Conservation (phyloP, 1,140 invertebrate species). For the Vanessa tameamea region DNA sequence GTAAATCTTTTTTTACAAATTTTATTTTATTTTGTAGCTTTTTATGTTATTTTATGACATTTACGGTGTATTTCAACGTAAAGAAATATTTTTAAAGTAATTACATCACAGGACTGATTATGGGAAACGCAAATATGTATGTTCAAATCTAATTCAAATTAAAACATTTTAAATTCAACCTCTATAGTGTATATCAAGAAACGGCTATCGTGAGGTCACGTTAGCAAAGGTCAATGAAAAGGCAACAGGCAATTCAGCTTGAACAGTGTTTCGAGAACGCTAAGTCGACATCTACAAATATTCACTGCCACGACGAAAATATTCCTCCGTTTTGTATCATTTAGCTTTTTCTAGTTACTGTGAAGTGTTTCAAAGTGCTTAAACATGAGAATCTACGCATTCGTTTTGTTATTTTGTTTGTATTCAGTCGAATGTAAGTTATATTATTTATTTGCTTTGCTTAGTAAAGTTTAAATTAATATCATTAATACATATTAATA, state of each 20-base stretch:
- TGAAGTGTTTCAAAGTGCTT: conserved; percentile 21
- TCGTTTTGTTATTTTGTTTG: conserved; percentile 57
- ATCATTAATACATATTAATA: no score
- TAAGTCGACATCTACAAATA: conserved; percentile 37
- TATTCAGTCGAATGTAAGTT: conserved; percentile 68
- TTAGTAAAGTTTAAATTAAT: not conserved
- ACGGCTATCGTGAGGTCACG: conserved; percentile 51
- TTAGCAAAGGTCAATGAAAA: conserved; percentile 52
- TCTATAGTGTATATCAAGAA: conserved; percentile 17
- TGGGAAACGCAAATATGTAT: not conserved
- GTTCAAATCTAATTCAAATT: not conserved
- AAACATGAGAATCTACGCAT: conserved; percentile 57
- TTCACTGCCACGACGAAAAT: conserved; percentile 22
- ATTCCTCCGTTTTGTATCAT: not conserved
- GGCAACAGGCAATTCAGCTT: conserved; percentile 27
- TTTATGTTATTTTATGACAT: no score
- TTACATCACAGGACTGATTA: no score
- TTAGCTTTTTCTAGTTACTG: conserved; percentile 20
- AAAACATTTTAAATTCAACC: not conserved
- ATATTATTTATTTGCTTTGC: conserved; percentile 36
- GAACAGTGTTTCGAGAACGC: conserved; percentile 37
- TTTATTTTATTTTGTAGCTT: no score
- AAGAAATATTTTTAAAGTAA: no score
- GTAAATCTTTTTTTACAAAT: no score
- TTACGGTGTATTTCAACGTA: no score